Evolutionary conservation across 2,888 invertebrate species (phyloP).

Genomic region (Eudasyphora cyanicolor): DNA sequence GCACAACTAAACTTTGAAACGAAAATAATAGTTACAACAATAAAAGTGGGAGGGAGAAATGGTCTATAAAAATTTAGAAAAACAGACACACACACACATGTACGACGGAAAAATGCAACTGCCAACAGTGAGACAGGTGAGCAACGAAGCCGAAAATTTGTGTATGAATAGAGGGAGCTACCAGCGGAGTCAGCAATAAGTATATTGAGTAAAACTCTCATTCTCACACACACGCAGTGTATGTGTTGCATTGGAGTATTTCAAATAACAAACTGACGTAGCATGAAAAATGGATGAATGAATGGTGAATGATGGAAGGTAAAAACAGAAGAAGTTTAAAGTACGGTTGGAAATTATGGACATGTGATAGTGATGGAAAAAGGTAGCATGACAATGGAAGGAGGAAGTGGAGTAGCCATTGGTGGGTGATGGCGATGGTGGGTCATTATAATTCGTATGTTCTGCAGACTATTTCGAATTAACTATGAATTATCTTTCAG

Average conservation of each 20-base stretch:
- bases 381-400: neutral
- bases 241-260: neutral
- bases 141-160: constrained; percentile 42
- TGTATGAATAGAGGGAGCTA: neutral
- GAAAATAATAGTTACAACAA: constrained; percentile 12
- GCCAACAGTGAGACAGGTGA: constrained; percentile 57
- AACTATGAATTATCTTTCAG: constrained; percentile 1
- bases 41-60: constrained; percentile 28
- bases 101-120: constrained; percentile 39
- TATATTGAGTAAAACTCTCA: too few species aligned
- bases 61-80: constrained; percentile 19
- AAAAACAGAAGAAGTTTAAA: constrained; percentile 17
- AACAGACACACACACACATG: constrained; percentile 19
- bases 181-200: too few species aligned
- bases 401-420: constrained; percentile 30
- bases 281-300: too few species aligned
- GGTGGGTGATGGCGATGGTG: constrained; percentile 5
- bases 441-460: neutral
- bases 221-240: too few species aligned
- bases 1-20: neutral
- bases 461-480: neutral
- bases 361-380: constrained; percentile 6
- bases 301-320: neutral
- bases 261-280: neutral
- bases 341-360: constrained; percentile 3